Percentiles rank a stretch among this genome's conserved stretches.
These are phyloP conservation scores for Haliaeetus leucogaster DNA, from an alignment of 2,113 vertebrate genomes.

Conservation along the genomic window DNA sequence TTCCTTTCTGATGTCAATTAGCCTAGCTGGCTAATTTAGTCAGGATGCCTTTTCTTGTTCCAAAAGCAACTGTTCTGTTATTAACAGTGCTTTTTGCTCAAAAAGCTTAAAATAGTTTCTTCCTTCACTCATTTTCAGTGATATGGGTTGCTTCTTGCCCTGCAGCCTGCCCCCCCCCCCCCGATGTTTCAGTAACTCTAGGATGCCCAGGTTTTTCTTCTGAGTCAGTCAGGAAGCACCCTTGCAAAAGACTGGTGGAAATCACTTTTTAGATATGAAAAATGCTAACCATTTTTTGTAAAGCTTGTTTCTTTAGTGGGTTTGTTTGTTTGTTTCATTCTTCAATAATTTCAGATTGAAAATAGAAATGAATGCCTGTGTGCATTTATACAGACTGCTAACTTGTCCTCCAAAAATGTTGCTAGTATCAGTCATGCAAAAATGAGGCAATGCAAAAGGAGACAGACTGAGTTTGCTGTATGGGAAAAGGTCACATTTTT, in stretches of 20 bases:
- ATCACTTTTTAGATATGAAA: neutral
- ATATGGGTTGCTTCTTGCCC: neutral
- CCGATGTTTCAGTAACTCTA: neutral
- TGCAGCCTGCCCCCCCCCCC: fast-evolving
- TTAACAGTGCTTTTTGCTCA: neutral
- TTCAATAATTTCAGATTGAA: neutral
- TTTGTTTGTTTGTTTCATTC: neutral
- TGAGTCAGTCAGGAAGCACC: neutral
- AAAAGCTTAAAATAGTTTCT: neutral
- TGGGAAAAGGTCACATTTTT: neutral
- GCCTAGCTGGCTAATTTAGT: neutral
- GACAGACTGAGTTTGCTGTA: neutral
- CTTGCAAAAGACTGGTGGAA: neutral
- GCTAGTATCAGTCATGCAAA: neutral
- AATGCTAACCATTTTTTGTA: neutral
- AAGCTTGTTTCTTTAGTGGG: neutral
- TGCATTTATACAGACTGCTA: neutral
- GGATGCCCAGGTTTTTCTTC: neutral
- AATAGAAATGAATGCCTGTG: neutral
- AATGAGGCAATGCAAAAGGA: neutral
- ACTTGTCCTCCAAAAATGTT: neutral
- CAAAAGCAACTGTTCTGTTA: neutral
- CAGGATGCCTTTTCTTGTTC: neutral
- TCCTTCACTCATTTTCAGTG: neutral
- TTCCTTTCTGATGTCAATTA: neutral